A percentile compares a stretch with the other conserved stretches of the same genome.
Evolutionary conservation across 2,888 invertebrate genomes (phyloP).

Genomic region (Gibbula magus): DNA sequence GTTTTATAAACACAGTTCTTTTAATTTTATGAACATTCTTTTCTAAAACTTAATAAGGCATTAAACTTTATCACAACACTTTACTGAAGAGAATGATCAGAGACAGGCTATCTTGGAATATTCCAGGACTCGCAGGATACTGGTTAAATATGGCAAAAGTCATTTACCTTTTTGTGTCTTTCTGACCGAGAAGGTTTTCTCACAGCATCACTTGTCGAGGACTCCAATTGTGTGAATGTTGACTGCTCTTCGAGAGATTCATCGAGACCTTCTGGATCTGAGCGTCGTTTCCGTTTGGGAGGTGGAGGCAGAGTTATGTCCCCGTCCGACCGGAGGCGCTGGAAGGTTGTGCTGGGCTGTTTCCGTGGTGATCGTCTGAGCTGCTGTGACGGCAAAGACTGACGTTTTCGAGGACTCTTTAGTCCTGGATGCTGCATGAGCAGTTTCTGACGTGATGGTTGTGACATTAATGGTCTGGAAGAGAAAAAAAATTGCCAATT

Average conservation of each 20-base stretch:
- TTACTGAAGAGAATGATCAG: not conserved
- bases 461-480: not conserved
- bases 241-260: not conserved
- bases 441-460: slow-evolving; percentile 1
- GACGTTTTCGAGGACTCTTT: slow-evolving; percentile 25
- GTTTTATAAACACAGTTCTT: too few species aligned
- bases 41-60: too few species aligned
- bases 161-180: slow-evolving; percentile 59
- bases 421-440: slow-evolving; percentile 27
- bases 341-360: slow-evolving; percentile 1
- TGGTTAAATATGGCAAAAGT: too few species aligned
- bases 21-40: too few species aligned
- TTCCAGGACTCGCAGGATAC: too few species aligned
- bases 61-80: too few species aligned
- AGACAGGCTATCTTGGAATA: not conserved
- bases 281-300: slow-evolving; percentile 14
- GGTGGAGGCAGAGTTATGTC: not conserved
- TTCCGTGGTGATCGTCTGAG: slow-evolving; percentile 26
- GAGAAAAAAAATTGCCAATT: too few species aligned
- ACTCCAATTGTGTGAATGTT: not conserved
- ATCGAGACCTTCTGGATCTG: not conserved
- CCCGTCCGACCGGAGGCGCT: not conserved
- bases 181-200: slow-evolving; percentile 51
- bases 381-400: not conserved
- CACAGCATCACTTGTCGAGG: not conserved